Conservation (phyloP, 37 sponge, comb jelly and placozoan species). For the Hexactinellida sp. region DNA sequence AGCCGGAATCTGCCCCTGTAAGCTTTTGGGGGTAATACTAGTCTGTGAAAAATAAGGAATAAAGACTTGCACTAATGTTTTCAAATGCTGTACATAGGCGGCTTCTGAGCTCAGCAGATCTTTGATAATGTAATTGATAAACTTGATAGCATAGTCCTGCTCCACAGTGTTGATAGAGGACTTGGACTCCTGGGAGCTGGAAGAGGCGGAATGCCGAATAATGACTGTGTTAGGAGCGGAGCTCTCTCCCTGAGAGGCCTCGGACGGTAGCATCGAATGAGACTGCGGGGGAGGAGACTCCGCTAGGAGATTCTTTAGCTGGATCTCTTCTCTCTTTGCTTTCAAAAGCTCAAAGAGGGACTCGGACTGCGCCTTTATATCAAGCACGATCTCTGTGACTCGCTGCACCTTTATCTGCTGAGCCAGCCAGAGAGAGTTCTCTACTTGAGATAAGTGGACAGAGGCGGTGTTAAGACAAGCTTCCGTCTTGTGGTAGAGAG, state of each 20-base stretch:
- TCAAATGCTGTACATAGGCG: not conserved
- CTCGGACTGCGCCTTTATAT: not conserved
- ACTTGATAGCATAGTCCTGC: not conserved
- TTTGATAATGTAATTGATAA: not conserved
- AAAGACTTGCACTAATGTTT: not conserved
- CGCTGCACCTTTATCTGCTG: constrained; percentile 2
- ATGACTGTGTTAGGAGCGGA: constrained; percentile 6
- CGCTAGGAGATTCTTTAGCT: not conserved
- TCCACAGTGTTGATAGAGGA: not conserved
- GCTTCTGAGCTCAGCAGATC: not conserved
- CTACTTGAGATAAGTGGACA: not conserved
- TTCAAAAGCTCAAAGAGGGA: not conserved
- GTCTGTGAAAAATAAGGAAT: constrained; percentile 10
- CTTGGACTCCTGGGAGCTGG: not conserved
- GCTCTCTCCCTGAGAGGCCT: not conserved
- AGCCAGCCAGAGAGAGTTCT: not conserved
- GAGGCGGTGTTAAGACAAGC: not conserved
- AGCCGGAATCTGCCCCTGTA: not conserved
- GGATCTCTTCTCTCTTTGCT: not conserved
- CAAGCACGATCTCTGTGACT: constrained; percentile 4
- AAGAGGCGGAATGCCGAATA: not conserved
- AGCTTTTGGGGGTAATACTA: not conserved
- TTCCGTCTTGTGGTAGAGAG: constrained; percentile 16
- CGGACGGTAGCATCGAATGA: not conserved
- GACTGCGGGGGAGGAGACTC: not conserved